Evolutionary conservation across 2,888 invertebrate genomes (phyloP).

Genomic region (Bursaphelenchus okinawaensis): DNA sequence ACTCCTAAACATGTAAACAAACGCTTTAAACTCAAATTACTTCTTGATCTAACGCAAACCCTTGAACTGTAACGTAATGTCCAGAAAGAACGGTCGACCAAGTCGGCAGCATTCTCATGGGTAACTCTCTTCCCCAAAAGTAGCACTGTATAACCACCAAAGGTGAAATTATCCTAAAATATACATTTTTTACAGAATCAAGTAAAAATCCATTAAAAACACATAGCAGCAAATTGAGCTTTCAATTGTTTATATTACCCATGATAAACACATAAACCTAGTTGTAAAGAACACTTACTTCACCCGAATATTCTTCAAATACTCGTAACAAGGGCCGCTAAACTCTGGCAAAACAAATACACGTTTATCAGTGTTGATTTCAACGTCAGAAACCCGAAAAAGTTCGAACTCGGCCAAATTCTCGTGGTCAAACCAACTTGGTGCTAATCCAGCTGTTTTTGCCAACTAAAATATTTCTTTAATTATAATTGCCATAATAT

Average conservation of each 20-base stretch:
- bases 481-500: too few species aligned
- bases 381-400: not conserved
- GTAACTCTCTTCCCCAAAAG: not conserved
- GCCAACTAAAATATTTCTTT: not conserved
- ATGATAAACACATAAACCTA: not conserved
- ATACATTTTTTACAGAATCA: too few species aligned
- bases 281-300: not conserved
- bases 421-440: not conserved
- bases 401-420: not conserved
- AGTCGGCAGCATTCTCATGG: not conserved
- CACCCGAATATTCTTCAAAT: not conserved
- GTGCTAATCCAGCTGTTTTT: not conserved
- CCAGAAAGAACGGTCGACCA: not conserved
- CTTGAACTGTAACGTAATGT: not conserved
- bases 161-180: not conserved
- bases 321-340: not conserved
- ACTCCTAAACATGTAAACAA: too few species aligned
- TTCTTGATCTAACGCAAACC: not conserved
- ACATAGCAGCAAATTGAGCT: too few species aligned
- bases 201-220: too few species aligned
- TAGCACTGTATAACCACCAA: not conserved
- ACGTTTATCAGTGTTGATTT: not conserved
- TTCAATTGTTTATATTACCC: too few species aligned
- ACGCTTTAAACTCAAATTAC: too few species aligned
- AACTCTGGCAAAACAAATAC: not conserved